Conservation (phyloP, 2,797 vertebrate species). For the Sphenopsis melanotis region DNA sequence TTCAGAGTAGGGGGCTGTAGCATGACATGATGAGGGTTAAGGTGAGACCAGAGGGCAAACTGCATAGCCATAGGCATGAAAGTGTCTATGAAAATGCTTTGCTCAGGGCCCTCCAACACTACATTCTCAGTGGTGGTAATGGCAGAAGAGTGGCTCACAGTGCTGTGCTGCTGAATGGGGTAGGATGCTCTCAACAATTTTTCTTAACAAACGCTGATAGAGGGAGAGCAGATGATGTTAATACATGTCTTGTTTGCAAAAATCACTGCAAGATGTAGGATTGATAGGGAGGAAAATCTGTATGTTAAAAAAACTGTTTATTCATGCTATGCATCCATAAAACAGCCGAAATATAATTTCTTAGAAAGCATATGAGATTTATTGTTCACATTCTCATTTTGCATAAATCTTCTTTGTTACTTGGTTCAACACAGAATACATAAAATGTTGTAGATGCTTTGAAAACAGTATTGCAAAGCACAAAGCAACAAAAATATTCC, state of each 20-base stretch:
- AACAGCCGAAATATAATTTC: background rate
- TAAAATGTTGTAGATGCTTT: background rate
- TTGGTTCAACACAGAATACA: background rate
- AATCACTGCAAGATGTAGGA: background rate
- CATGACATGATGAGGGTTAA: background rate
- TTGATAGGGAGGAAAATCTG: background rate
- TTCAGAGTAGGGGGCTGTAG: background rate
- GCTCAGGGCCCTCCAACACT: background rate
- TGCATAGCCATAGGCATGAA: background rate
- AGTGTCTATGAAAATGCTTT: background rate
- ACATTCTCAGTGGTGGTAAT: background rate
- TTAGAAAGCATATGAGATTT: background rate
- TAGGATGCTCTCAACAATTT: background rate
- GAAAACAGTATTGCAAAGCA: background rate
- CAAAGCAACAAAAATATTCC: background rate
- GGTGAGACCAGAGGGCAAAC: constrained; percentile 13
- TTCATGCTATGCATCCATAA: background rate
- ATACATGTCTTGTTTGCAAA: background rate
- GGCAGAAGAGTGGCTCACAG: background rate
- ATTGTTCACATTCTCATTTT: background rate
- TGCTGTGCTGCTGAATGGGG: background rate
- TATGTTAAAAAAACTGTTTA: background rate
- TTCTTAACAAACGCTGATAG: background rate
- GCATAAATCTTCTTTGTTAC: background rate
- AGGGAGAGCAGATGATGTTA: background rate